These are phyloP conservation scores for Agraylea sexmaculata DNA, from an alignment of 1,140 invertebrate genomes.

Conservation along the genomic window DNA sequence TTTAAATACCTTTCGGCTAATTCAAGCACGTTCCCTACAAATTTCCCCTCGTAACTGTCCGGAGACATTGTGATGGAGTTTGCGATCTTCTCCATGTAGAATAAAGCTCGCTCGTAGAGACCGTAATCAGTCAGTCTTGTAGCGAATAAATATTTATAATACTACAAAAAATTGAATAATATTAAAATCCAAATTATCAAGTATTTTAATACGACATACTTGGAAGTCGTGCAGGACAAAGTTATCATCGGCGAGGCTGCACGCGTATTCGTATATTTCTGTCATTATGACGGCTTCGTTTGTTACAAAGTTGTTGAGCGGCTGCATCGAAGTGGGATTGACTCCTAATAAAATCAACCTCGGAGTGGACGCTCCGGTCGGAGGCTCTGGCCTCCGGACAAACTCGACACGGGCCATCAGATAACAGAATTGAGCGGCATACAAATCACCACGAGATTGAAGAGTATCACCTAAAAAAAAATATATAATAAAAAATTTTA, in stretches of 20 bases:
- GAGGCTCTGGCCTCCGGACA: constrained; percentile 36
- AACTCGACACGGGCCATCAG: constrained; percentile 75
- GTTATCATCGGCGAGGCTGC: constrained; percentile 63
- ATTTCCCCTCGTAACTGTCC: constrained; percentile 40
- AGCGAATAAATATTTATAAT: constrained; percentile 63
- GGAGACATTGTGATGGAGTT: constrained; percentile 49
- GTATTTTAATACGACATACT: constrained; percentile 30
- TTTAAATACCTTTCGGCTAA: constrained; percentile 44
- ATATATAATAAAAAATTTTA: constrained; percentile 2
- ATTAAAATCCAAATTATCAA: not conserved
- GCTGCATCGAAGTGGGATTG: constrained; percentile 46
- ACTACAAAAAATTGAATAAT: constrained; percentile 36
- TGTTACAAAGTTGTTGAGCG: constrained; percentile 56
- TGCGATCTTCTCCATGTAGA: constrained; percentile 73
- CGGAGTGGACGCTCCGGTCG: constrained; percentile 14
- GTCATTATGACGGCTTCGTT: constrained; percentile 85
- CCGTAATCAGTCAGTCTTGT: constrained; percentile 68
- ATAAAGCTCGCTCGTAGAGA: constrained; percentile 59
- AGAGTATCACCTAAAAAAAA: constrained; percentile 48
- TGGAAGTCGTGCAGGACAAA: constrained; percentile 62
- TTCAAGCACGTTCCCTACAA: constrained; percentile 52
- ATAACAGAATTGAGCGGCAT: constrained; percentile 90
- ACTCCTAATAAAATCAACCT: constrained; percentile 67
- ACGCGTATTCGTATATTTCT: constrained; percentile 89
- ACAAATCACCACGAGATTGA: constrained; percentile 55